These are phyloP conservation scores for Oncorhynchus gorbuscha DNA, from an alignment of 2,113 vertebrate species.

Conservation along the genomic window DNA sequence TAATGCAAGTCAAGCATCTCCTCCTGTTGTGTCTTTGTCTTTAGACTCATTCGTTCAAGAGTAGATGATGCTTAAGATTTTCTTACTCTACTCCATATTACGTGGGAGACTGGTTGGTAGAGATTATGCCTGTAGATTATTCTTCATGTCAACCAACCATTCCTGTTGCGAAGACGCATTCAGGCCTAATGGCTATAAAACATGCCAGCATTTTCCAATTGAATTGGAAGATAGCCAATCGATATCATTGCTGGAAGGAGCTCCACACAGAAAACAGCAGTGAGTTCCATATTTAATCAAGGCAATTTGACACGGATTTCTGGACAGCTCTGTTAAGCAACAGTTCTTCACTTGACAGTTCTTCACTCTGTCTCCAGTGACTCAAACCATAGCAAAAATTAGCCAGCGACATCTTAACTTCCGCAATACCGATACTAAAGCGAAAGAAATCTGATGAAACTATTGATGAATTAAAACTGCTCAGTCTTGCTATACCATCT, in stretches of 20 bases:
- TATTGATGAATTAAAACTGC: no score
- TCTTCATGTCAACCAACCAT: not conserved
- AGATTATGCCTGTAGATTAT: not conserved
- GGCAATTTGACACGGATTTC: not conserved
- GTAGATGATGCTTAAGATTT: not conserved
- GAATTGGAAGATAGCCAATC: no score
- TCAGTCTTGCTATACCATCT: no score
- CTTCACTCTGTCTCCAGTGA: no score
- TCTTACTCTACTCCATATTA: not conserved
- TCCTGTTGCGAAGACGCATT: not conserved
- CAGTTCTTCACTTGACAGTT: no score
- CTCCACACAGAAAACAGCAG: not conserved
- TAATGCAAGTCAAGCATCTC: not conserved
- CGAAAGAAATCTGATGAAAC: no score
- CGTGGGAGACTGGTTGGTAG: not conserved
- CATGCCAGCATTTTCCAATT: no score
- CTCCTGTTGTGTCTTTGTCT: not conserved
- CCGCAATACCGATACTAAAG: no score
- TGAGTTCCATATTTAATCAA: not conserved
- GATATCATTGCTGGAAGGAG: not conserved
- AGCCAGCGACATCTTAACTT: no score
- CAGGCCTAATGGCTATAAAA: no score
- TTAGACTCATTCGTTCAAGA: not conserved
- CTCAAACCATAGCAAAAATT: no score
- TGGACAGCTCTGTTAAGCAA: not conserved